phyloP scores from a whole-genome alignment of 2,113 vertebrate genomes.

The Rissa tridactyla region DNA sequence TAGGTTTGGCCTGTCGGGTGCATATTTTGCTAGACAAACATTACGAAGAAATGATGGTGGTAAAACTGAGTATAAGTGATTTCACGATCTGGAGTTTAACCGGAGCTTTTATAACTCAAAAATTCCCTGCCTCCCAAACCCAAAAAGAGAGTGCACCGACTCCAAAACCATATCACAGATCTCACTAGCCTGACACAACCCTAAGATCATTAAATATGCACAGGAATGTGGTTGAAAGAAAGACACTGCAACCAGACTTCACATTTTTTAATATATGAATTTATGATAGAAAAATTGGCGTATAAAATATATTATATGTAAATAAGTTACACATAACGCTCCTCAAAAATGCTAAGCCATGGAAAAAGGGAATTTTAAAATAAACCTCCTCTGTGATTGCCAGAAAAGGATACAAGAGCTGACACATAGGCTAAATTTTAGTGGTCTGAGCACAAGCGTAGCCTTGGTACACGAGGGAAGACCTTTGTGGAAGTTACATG shows the following conservation, averaged over 20 bases:
- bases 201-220: not conserved
- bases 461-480: not conserved
- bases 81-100: not conserved
- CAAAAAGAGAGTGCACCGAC: not conserved
- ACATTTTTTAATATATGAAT: not conserved
- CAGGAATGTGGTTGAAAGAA: not conserved
- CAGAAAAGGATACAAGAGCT: not conserved
- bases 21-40: not conserved
- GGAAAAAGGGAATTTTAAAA: not conserved
- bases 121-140: not conserved
- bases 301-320: not conserved
- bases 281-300: not conserved
- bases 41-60: not conserved
- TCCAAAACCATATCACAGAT: not conserved
- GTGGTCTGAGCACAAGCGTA: not conserved
- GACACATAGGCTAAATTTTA: not conserved
- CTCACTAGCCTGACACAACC: not conserved
- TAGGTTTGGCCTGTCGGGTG: not conserved
- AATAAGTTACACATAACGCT: not conserved
- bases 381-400: not conserved
- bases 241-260: not conserved
- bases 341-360: accelerated
- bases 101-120: not conserved
- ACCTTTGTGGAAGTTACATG: not conserved
- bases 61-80: not conserved